Percentiles rank a stretch among this genome's conserved stretches.
phyloP scores from a whole-genome alignment of 2,113 vertebrate genomes.

The Eurystomus gularis region DNA sequence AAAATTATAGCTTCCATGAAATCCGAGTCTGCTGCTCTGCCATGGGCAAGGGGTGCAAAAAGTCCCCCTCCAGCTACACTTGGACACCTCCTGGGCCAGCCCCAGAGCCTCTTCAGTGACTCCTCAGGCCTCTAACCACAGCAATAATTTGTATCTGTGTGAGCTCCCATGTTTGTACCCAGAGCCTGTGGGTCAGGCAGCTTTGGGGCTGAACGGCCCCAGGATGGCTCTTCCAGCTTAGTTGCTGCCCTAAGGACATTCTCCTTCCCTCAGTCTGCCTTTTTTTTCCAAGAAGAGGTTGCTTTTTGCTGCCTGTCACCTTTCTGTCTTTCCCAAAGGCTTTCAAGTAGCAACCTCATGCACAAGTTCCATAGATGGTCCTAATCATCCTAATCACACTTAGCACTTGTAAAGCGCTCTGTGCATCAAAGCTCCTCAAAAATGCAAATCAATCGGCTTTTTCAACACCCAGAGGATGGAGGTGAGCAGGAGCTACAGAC shows the following conservation, averaged over 20 bases:
- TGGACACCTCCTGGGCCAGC: not conserved
- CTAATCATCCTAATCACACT: not conserved
- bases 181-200: not conserved
- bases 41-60: not conserved
- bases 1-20: constrained; percentile 12
- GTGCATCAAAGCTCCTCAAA: not conserved
- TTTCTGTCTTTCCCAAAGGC: not conserved
- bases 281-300: not conserved
- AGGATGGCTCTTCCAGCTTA: not conserved
- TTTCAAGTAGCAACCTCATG: not conserved
- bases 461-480: not conserved
- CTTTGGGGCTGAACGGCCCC: not conserved
- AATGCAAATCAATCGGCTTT: not conserved
- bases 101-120: not conserved
- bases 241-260: not conserved
- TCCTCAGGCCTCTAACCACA: not conserved
- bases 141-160: not conserved
- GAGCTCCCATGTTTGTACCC: not conserved
- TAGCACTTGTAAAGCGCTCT: not conserved
- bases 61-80: fast-evolving
- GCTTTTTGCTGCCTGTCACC: not conserved
- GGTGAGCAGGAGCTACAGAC: not conserved
- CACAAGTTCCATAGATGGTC: not conserved
- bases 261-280: not conserved
- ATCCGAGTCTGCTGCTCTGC: not conserved